Percentiles rank a stretch among this genome's conserved stretches.
phyloP scores from a whole-genome alignment of 1,140 invertebrate genomes.

The Zelostemma sp. region DNA sequence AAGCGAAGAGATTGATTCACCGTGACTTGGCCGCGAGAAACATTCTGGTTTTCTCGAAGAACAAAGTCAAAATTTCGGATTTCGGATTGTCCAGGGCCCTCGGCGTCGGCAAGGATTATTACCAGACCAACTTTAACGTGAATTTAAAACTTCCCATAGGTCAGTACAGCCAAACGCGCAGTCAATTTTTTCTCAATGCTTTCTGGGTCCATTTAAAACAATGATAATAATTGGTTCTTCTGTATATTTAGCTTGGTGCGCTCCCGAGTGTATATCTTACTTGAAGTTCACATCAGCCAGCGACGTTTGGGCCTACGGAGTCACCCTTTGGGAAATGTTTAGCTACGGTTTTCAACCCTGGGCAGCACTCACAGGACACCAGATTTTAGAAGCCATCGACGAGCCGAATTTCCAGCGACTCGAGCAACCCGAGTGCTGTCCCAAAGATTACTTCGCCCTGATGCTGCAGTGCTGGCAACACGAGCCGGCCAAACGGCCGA shows the following conservation, averaged over 20 bases:
- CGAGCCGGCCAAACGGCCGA: constrained; percentile 89
- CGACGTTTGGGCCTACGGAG: constrained; percentile 97
- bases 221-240: too few relatives aligned
- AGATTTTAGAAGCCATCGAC: constrained; percentile 97
- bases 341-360: constrained; percentile 98
- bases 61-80: constrained; percentile 98
- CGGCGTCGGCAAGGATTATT: constrained; percentile 99
- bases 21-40: constrained; percentile 94
- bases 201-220: background rate
- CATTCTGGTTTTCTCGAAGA: constrained; percentile 95
- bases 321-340: constrained; percentile 99
- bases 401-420: constrained; percentile 89
- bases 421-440: constrained; percentile 95
- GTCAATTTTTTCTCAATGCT: background rate
- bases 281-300: constrained; percentile 95
- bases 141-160: constrained; percentile 96
- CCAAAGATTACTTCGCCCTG: constrained; percentile 90
- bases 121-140: constrained; percentile 98
- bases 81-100: constrained; percentile 95
- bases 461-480: constrained; percentile 98
- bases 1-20: constrained; percentile 94
- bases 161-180: too few relatives aligned
- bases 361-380: constrained; percentile 94
- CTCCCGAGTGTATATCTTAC: constrained; percentile 97
- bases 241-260: constrained; percentile 87